phyloP scores from a whole-genome alignment of 2,113 vertebrate species.

The Amphiprion percula region DNA sequence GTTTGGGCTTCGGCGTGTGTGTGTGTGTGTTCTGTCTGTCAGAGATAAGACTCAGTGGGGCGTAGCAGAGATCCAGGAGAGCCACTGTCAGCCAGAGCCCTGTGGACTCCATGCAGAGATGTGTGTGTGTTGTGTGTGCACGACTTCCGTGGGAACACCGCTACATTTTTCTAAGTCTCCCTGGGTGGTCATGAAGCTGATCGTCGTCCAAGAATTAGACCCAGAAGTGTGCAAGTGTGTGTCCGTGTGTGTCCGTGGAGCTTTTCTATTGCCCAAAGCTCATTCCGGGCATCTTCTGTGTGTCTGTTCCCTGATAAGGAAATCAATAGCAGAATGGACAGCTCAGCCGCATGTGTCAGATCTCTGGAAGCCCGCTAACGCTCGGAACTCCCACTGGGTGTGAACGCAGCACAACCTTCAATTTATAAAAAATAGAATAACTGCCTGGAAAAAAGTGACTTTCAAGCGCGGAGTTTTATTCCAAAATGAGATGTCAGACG shows the following conservation, averaged over 20 bases:
- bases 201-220: slow-evolving; percentile 65
- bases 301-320: slow-evolving; percentile 66
- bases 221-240: slow-evolving; percentile 38
- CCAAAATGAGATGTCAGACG: slow-evolving; percentile 33
- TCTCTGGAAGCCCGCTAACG: slow-evolving; percentile 25
- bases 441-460: slow-evolving; percentile 11
- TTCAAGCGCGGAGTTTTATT: slow-evolving; percentile 19
- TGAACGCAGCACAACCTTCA: slow-evolving; percentile 47
- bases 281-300: slow-evolving; percentile 53
- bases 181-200: slow-evolving; percentile 62
- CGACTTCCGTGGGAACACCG: slow-evolving; percentile 18
- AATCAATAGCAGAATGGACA: slow-evolving; percentile 73
- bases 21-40: slow-evolving; percentile 62
- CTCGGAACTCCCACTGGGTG: slow-evolving; percentile 41
- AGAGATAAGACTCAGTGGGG: slow-evolving; percentile 76
- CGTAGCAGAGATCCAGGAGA: slow-evolving; percentile 65
- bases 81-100: slow-evolving; percentile 61
- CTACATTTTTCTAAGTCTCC: slow-evolving; percentile 53
- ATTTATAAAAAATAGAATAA: slow-evolving; percentile 22
- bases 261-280: slow-evolving; percentile 39
- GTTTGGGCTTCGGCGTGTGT: slow-evolving; percentile 25
- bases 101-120: slow-evolving; percentile 37
- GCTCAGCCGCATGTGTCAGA: slow-evolving; percentile 48
- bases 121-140: slow-evolving; percentile 18
- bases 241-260: slow-evolving; percentile 28